Percentiles rank a stretch among this genome's conserved stretches.
Conservation (phyloP, 2,113 vertebrate species). For the Pseudorasbora parva region DNA sequence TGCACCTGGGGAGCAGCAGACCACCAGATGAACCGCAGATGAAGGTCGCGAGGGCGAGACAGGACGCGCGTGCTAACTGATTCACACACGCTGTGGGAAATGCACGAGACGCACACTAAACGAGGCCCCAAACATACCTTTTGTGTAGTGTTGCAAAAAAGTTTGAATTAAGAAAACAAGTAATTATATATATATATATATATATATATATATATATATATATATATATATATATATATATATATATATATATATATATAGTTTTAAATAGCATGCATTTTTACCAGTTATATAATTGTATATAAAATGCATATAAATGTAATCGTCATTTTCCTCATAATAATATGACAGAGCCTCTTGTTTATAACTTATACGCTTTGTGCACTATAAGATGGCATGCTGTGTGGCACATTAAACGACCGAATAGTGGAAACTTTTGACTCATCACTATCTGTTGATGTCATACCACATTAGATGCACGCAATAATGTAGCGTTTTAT, state of each 20-base stretch:
- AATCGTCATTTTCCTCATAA: no score
- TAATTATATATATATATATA: no score
- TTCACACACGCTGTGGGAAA: constrained; percentile 52
- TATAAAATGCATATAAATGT: no score
- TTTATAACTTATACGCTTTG: not conserved
- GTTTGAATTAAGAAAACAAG: not conserved
- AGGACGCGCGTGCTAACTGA: constrained; percentile 58
- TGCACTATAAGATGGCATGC: not conserved
- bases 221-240: no score
- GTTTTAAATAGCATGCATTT: no score
- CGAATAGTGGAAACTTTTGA: not conserved
- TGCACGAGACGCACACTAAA: constrained; percentile 10
- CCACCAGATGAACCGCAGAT: constrained; percentile 58
- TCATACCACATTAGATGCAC: not conserved
- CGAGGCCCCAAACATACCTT: not conserved
- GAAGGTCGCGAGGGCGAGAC: constrained; percentile 61
- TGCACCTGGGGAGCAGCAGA: constrained; percentile 59
- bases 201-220: no score
- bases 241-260: no score
- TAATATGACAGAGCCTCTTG: not conserved
- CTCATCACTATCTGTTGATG: not conserved
- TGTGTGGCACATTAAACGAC: not conserved
- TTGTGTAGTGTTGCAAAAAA: not conserved
- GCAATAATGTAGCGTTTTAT: not conserved
- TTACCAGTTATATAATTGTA: no score